These are phyloP conservation scores for Euplagia quadripunctaria DNA, from an alignment of 2,888 invertebrate species.

Conservation along the genomic window DNA sequence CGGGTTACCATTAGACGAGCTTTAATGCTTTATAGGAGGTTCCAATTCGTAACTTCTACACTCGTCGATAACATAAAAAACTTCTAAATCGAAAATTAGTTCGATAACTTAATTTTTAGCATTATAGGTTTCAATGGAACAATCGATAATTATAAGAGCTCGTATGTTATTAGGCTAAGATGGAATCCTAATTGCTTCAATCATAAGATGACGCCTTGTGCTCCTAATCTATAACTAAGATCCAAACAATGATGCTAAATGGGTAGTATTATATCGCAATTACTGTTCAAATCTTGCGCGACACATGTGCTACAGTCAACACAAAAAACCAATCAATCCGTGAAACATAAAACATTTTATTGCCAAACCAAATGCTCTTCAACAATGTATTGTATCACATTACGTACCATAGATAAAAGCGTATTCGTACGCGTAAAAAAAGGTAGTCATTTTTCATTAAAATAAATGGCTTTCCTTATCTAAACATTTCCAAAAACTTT, in stretches of 20 bases:
- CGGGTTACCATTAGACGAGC: no score
- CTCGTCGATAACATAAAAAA: no score
- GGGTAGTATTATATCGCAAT: slow-evolving; percentile 16
- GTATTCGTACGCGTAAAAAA: slow-evolving; percentile 51
- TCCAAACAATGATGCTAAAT: slow-evolving; percentile 2
- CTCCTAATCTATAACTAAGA: slow-evolving; percentile 6
- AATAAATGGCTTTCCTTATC: slow-evolving; percentile 71
- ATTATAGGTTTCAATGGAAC: background rate
- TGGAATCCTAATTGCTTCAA: slow-evolving; percentile 9
- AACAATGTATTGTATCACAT: slow-evolving; percentile 52
- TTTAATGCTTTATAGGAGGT: no score
- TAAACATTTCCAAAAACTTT: slow-evolving; percentile 57
- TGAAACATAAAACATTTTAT: slow-evolving; percentile 52
- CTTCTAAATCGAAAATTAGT: no score
- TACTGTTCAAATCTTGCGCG: slow-evolving; percentile 4
- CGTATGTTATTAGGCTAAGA: background rate
- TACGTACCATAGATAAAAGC: slow-evolving; percentile 47
- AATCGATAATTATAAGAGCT: background rate
- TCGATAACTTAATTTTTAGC: no score
- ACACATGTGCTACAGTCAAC: slow-evolving; percentile 10
- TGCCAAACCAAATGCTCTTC: slow-evolving; percentile 50
- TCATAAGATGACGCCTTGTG: slow-evolving; percentile 5
- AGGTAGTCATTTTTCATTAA: slow-evolving; percentile 68
- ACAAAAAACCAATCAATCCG: slow-evolving; percentile 42
- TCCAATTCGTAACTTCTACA: no score